These are phyloP conservation scores for Teleogryllus occipitalis DNA, from an alignment of 1,140 invertebrate species.

Conservation along the genomic window DNA sequence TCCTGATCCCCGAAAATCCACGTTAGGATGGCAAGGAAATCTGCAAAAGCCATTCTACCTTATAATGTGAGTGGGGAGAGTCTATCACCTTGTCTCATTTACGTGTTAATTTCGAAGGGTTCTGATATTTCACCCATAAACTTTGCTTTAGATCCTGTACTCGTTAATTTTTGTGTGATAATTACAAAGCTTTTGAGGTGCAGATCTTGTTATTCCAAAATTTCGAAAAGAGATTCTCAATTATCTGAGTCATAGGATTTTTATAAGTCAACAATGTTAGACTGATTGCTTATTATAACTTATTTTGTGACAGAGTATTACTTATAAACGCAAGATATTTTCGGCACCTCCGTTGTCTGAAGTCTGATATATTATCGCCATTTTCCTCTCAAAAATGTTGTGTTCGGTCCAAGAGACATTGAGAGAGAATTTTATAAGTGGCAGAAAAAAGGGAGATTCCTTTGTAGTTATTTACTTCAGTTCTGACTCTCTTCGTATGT, in stretches of 20 bases:
- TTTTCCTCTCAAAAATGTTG: background rate
- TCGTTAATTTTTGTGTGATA: background rate
- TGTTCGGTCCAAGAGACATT: background rate
- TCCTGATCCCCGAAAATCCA: background rate
- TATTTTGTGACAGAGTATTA: background rate
- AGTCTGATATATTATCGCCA: background rate
- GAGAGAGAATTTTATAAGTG: background rate
- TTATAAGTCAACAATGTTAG: background rate
- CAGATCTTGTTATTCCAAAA: background rate
- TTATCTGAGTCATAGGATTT: background rate
- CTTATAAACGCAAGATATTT: background rate
- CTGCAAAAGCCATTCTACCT: background rate
- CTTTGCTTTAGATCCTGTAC: background rate
- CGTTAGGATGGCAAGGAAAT: background rate
- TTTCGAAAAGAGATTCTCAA: background rate
- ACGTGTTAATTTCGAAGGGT: background rate
- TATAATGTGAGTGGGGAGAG: background rate
- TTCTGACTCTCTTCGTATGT: background rate
- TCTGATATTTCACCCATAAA: background rate
- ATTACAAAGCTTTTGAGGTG: background rate
- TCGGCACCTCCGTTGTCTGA: background rate
- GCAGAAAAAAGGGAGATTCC: background rate
- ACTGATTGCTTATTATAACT: background rate
- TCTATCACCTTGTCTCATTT: background rate
- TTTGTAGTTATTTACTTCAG: background rate